Base-by-base conservation (phyloP, 2,888 invertebrate species). In the Leucoma salicis region DNA sequence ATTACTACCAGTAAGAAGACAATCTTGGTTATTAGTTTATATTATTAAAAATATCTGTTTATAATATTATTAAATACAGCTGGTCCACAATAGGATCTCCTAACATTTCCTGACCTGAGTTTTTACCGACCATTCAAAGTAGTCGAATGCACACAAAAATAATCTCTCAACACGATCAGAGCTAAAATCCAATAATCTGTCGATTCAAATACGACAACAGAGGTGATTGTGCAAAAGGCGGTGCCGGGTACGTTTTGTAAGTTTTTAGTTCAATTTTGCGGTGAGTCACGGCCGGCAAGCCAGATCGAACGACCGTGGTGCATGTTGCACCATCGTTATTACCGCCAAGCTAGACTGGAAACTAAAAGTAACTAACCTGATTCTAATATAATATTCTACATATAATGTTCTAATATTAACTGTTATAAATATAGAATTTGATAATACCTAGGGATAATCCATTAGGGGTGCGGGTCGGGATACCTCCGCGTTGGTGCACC, bases 311-410 rank as follows among this genome's bases (percentile, higher is more conserved):
- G 60, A 46, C 57, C 53, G 50, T 41, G 27, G 42, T 39, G 49
- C 52, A 71, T 76, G 66, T 74, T 74, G n/a, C n/a, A 63, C 51
- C 49, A 59, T 64, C 62, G 74, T 79, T 80, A 78, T 75, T 74
- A 67, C 72, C 63, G 59, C 56, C 48, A 43, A 62, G 50, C 43
- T 56, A 52, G 50, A 56, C 49, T 63, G 41, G 70, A 80, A 79
- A 67, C 75, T 77, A 73, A 66, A 77, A 77, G 66, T 59, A 31
- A 11, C 5, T 8, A 21, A 47, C 42, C n/a, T n/a, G n/a, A n/a
- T n/a, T n/a, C n/a, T n/a, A n/a, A n/a, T n/a, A n/a, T n/a, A n/a
- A n/a, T n/a, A n/a, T n/a, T n/a, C n/a, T 38, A 47, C 34, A 25
- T 39, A 38, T n/a, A n/a, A n/a, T n/a, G n/a, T n/a, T n/a, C n/a